phyloP scores from a whole-genome alignment of 1,140 invertebrate genomes.

The Bombus impatiens region DNA sequence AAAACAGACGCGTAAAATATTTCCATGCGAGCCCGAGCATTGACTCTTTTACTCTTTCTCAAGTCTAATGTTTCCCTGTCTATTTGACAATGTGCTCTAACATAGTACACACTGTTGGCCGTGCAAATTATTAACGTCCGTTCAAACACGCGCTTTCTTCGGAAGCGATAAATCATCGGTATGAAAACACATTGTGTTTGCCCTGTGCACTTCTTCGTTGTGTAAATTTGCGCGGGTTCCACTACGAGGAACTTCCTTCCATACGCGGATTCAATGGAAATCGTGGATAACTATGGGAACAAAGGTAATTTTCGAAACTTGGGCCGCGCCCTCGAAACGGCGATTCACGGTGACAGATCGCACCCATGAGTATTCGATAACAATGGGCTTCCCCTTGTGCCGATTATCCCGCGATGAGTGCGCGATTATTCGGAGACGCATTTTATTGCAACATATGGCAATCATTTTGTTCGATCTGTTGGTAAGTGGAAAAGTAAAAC shows the following conservation, averaged over 20 bases:
- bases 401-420: constrained; percentile 8
- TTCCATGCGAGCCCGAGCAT: constrained; percentile 1
- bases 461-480: not conserved
- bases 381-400: not conserved
- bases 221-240: constrained; percentile 41
- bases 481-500: not conserved
- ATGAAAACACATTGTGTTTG: constrained; percentile 47
- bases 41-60: not conserved
- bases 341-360: constrained; percentile 39
- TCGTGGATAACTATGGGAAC: constrained; percentile 31
- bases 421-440: not conserved
- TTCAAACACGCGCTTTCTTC: constrained; percentile 45
- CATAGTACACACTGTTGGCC: constrained; percentile 34
- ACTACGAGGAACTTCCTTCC: not conserved
- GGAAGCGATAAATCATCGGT: constrained; percentile 55
- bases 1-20: not conserved
- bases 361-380: constrained; percentile 11
- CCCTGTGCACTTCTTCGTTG: constrained; percentile 41
- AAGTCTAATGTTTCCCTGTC: constrained; percentile 22
- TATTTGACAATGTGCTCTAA: constrained; percentile 37
- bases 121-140: constrained; percentile 48
- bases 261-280: constrained; percentile 32
- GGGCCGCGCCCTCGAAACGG: not conserved
- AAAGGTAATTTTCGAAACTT: constrained; percentile 4
- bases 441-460: not conserved